These are phyloP conservation scores for Amblyjoppa proteus DNA, from an alignment of 2,888 invertebrate species.

Conservation along the genomic window DNA sequence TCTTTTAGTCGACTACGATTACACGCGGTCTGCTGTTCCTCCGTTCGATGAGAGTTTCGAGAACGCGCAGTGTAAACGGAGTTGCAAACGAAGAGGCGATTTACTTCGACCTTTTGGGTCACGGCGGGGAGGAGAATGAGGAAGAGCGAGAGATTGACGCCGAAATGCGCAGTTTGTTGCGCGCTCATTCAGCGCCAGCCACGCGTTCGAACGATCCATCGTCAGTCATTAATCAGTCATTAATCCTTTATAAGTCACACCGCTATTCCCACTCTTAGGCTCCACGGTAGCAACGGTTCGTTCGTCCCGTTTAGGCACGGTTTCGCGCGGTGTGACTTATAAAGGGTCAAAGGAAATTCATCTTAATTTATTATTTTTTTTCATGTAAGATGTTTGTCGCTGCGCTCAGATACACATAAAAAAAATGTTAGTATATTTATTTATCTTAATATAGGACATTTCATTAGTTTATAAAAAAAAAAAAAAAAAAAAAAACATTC, in stretches of 20 bases:
- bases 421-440: background rate
- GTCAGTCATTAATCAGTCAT: background rate
- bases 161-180: background rate
- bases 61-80: background rate
- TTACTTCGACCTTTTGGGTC: background rate
- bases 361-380: background rate
- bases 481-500: background rate
- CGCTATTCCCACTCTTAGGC: no score
- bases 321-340: no score
- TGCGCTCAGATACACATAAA: background rate
- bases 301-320: no score
- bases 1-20: background rate
- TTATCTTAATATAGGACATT: background rate
- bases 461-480: background rate
- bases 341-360: background rate
- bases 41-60: background rate
- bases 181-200: background rate
- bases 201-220: background rate
- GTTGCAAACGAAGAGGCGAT: background rate
- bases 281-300: no score
- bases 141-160: background rate
- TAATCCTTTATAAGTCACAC: no score
- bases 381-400: background rate
- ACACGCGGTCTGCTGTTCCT: slow-evolving; percentile 5
- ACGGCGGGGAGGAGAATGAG: background rate